phyloP scores from a whole-genome alignment of 2,888 invertebrate genomes.

The Hemaris fuciformis region DNA sequence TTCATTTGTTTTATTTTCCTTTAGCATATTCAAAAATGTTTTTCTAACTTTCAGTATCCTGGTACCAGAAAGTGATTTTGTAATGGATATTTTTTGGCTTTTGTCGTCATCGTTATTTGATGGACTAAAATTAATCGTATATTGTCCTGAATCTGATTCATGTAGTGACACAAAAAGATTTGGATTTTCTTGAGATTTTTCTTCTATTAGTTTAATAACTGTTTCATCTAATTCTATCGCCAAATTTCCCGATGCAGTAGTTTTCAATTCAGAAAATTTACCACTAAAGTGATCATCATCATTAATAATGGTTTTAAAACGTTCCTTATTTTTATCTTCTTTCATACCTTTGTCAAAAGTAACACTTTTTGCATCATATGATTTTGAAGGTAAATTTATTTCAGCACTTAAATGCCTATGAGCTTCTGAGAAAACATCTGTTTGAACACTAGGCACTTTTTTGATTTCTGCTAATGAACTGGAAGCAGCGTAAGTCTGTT shows the following conservation, averaged over 20 bases:
- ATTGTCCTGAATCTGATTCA: slow-evolving; percentile 37
- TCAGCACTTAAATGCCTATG: slow-evolving; percentile 13
- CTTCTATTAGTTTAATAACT: slow-evolving; percentile 38
- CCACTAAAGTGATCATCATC: slow-evolving; percentile 19
- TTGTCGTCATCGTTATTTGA: slow-evolving; percentile 14
- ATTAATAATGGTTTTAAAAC: slow-evolving; percentile 15
- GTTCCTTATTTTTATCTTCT: slow-evolving; percentile 16
- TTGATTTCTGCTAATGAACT: not conserved
- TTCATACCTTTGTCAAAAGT: slow-evolving; percentile 14
- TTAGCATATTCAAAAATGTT: slow-evolving; percentile 20
- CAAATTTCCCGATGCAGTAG: slow-evolving; percentile 39
- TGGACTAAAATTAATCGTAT: slow-evolving; percentile 34
- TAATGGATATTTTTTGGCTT: slow-evolving; percentile 25
- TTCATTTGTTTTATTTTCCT: slow-evolving; percentile 22
- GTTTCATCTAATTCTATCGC: slow-evolving; percentile 44
- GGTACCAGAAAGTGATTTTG: slow-evolving; percentile 34
- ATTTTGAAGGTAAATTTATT: not conserved
- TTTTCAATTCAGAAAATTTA: slow-evolving; percentile 30
- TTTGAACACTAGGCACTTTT: slow-evolving; percentile 12
- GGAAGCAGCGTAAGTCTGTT: slow-evolving; percentile 10
- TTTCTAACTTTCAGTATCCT: slow-evolving; percentile 35
- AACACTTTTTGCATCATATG: not conserved
- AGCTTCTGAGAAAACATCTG: slow-evolving; percentile 1
- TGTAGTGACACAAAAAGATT: slow-evolving; percentile 31
- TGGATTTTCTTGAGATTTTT: slow-evolving; percentile 31